Conservation (phyloP, 2,888 invertebrate species). For the Zaprionus lineosus region DNA sequence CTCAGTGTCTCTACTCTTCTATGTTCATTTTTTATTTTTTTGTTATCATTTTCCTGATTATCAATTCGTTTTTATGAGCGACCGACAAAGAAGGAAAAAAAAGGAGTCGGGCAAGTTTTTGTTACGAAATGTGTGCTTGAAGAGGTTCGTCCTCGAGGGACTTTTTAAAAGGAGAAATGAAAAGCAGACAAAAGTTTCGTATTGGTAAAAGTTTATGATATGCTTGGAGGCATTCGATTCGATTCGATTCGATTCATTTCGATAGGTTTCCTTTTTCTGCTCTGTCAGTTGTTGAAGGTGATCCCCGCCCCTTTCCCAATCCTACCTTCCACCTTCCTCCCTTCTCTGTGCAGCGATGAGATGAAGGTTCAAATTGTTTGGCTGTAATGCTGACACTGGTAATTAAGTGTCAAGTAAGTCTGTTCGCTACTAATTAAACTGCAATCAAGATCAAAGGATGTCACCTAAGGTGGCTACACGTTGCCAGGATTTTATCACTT, state of each 20-base stretch:
- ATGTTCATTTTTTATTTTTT: conserved; percentile 15
- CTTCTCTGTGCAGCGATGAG: too few relatives aligned
- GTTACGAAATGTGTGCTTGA: conserved; percentile 51
- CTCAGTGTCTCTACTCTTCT: background rate
- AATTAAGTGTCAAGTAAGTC: too few relatives aligned
- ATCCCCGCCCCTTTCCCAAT: conserved; percentile 6
- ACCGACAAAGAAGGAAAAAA: conserved; percentile 10
- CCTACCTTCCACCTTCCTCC: background rate
- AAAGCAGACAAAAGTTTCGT: conserved; percentile 40
- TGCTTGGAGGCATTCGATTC: conserved; percentile 39
- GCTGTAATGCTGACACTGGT: too few relatives aligned
- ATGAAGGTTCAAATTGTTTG: too few relatives aligned
- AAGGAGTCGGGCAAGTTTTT: conserved; percentile 39
- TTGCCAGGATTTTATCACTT: conserved; percentile 25
- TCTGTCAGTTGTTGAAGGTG: conserved; percentile 34
- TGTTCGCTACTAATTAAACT: conserved; percentile 14
- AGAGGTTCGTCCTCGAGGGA: conserved; percentile 39
- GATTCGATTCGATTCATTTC: too few relatives aligned
- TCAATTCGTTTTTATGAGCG: conserved; percentile 37
- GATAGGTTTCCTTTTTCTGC: conserved; percentile 20
- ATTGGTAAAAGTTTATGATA: conserved; percentile 54
- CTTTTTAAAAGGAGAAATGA: background rate
- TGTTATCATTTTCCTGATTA: conserved; percentile 46
- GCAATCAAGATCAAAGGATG: conserved; percentile 27
- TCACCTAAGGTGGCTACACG: conserved; percentile 21